phyloP scores from a whole-genome alignment of 2,797 vertebrate species.

The Enteromius argenteus region DNA sequence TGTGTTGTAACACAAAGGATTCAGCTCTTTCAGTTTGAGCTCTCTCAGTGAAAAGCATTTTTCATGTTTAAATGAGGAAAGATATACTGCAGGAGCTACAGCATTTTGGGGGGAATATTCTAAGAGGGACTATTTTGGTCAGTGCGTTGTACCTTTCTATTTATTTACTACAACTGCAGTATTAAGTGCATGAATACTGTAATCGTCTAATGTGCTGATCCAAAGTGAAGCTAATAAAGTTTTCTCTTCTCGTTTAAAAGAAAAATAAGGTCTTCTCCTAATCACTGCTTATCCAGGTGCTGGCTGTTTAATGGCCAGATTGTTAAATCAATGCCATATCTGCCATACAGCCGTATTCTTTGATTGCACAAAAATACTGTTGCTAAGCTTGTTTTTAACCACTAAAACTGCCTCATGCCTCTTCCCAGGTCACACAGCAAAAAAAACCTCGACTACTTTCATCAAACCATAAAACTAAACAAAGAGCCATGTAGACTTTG shows the following conservation, averaged over 20 bases:
- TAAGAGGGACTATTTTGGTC: not conserved
- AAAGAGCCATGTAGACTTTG: not conserved
- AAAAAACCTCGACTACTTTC: not conserved
- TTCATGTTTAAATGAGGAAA: slow-evolving; percentile 16
- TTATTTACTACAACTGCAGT: slow-evolving; percentile 6
- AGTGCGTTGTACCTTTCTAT: not conserved
- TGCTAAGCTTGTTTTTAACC: slow-evolving; percentile 18
- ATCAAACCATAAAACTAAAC: not conserved
- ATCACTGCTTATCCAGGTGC: slow-evolving; percentile 11
- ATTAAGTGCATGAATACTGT: not conserved
- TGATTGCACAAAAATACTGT: not conserved
- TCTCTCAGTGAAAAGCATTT: slow-evolving; percentile 1
- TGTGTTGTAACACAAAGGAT: not conserved
- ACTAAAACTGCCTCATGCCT: not conserved
- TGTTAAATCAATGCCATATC: not conserved
- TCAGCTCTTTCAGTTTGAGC: not conserved
- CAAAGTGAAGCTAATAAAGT: not conserved
- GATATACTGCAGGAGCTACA: not conserved
- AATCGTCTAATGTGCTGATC: not conserved
- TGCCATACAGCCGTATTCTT: not conserved
- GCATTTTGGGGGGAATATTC: not conserved
- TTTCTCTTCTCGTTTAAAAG: not conserved
- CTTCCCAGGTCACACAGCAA: not conserved
- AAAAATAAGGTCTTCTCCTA: not conserved
- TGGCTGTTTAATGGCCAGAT: not conserved